phyloP scores from a whole-genome alignment of 2,797 vertebrate species.

The Microctenopoma steveboyesi region DNA sequence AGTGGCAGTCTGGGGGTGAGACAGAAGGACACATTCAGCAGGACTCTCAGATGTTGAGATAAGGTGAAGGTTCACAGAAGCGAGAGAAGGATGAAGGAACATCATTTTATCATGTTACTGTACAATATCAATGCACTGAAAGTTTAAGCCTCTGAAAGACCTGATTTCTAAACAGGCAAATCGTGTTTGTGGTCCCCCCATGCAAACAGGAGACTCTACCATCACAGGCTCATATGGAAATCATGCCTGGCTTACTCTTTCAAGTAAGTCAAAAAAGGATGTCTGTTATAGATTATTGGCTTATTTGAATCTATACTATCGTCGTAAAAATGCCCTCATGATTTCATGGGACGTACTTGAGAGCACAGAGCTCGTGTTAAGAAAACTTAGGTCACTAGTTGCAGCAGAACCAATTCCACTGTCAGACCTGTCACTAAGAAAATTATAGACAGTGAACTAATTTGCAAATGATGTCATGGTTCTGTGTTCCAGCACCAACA shows the following conservation, averaged over 20 bases:
- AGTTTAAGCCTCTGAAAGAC: conserved; percentile 7
- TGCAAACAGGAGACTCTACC: conserved; percentile 56
- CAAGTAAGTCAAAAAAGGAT: conserved; percentile 58
- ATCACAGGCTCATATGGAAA: conserved; percentile 44
- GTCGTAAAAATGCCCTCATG: conserved; percentile 49
- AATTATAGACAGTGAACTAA: conserved; percentile 54
- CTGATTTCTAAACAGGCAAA: background rate
- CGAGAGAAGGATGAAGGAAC: conserved; percentile 10
- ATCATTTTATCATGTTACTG: background rate
- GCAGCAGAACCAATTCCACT: conserved; percentile 43
- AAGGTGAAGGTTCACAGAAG: conserved; percentile 42
- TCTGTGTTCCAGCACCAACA: conserved; percentile 42
- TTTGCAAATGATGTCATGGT: conserved; percentile 64
- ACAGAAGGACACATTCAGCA: conserved; percentile 65
- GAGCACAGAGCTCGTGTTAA: conserved; percentile 40
- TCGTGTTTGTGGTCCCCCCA: conserved; percentile 69
- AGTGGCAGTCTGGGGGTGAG: conserved; percentile 58
- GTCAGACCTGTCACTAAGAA: conserved; percentile 62
- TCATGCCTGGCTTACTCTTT: conserved; percentile 64
- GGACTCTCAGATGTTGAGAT: conserved; percentile 60
- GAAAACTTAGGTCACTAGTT: conserved; percentile 35
- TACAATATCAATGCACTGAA: background rate
- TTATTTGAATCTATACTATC: conserved; percentile 52
- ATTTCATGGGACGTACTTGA: conserved; percentile 48
- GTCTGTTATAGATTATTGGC: conserved; percentile 67